phyloP scores from a whole-genome alignment of 2,797 vertebrate species.

The Pyrocephalus nanus region DNA sequence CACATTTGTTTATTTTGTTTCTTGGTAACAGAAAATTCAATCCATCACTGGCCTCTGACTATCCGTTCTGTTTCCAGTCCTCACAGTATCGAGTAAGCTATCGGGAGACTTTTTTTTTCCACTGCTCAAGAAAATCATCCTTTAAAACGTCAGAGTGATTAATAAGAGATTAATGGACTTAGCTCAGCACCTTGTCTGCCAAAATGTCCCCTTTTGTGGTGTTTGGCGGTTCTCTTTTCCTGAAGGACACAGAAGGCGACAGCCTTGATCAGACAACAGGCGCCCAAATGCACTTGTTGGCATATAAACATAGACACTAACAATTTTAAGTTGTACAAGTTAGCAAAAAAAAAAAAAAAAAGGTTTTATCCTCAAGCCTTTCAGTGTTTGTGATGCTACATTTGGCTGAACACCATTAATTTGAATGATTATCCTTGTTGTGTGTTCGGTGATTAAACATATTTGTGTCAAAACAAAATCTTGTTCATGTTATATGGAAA shows the following conservation, averaged over 20 bases:
- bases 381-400: conserved; percentile 5
- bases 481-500: background rate
- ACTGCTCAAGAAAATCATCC: background rate
- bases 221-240: background rate
- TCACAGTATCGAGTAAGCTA: background rate
- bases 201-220: conserved; percentile 32
- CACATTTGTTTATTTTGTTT: conserved; percentile 25
- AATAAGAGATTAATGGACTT: conserved; percentile 28
- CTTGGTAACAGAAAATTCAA: conserved; percentile 30
- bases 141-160: conserved; percentile 42
- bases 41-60: background rate
- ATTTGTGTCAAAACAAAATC: conserved; percentile 12
- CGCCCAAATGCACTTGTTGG: background rate
- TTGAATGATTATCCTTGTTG: background rate
- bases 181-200: conserved; percentile 4
- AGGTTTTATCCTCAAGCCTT: conserved; percentile 2
- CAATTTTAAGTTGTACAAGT: conserved; percentile 17
- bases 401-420: conserved; percentile 38
- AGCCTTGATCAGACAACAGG: conserved; percentile 58
- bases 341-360: background rate
- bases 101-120: background rate
- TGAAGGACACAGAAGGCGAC: background rate
- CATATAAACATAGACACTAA: conserved; percentile 3
- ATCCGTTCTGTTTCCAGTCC: background rate
- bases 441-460: background rate